A percentile compares a stretch with the other conserved stretches of the same genome.
Conservation (phyloP, 2,888 invertebrate genomes). For the Suillia variegata region DNA sequence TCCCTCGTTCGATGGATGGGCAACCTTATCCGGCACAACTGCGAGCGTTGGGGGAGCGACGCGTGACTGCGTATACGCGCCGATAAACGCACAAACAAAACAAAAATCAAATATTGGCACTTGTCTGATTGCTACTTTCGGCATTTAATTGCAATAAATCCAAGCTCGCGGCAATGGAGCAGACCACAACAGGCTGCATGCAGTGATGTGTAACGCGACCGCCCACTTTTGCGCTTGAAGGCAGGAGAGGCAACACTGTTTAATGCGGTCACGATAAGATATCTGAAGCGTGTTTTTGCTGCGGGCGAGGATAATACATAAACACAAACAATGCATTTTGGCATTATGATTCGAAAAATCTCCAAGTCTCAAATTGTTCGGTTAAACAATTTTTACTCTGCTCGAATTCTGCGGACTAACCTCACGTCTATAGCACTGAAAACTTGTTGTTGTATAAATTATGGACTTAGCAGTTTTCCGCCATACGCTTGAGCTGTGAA, state of each 20-base stretch:
- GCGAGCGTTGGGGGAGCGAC: background rate
- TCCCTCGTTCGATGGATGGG: background rate
- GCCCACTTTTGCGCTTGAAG: background rate
- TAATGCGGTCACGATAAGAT: background rate
- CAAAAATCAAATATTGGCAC: constrained; percentile 3
- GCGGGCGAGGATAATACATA: background rate
- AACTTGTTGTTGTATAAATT: too few species aligned
- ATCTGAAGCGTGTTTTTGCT: background rate
- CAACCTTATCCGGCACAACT: background rate
- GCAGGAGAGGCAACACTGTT: background rate
- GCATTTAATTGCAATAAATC: background rate
- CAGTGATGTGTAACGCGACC: background rate
- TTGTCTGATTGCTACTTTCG: background rate
- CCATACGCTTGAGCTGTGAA: background rate
- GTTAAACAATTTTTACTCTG: too few species aligned
- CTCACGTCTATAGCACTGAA: too few species aligned
- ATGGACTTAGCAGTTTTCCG: too few species aligned
- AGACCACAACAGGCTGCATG: too few species aligned
- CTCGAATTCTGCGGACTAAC: too few species aligned
- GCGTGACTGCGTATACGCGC: background rate
- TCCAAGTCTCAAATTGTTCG: too few species aligned
- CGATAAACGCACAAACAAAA: background rate
- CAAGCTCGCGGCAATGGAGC: too few species aligned
- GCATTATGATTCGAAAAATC: too few species aligned
- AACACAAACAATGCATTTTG: too few species aligned